Percentiles rank a stretch among this genome's conserved stretches.
Conservation (phyloP, 2,888 invertebrate genomes). For the Helleia helle region DNA sequence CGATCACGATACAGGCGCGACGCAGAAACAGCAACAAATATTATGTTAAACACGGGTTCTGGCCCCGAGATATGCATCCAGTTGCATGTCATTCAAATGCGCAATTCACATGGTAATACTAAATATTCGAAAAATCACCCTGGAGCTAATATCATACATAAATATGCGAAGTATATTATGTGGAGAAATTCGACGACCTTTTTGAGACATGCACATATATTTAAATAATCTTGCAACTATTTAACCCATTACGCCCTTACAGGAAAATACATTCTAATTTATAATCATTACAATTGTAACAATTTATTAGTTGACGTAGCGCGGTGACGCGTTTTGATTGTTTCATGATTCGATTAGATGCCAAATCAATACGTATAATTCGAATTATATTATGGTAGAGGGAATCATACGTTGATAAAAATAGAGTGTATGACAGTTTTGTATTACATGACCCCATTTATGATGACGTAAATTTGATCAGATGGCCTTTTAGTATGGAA, state of each 20-base stretch:
- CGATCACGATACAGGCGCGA: background rate
- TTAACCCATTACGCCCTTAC: conserved; percentile 1
- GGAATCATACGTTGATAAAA: no score
- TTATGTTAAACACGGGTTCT: conserved; percentile 26
- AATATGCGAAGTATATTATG: conserved; percentile 5
- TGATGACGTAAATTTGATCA: no score
- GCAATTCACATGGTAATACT: conserved; percentile 48
- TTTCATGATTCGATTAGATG: no score
- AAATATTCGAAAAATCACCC: conserved; percentile 28
- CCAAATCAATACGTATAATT: no score
- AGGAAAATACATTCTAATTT: background rate
- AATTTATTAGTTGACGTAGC: no score
- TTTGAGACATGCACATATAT: conserved; percentile 7
- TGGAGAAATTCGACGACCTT: conserved; percentile 10
- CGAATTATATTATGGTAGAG: no score
- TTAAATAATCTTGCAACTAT: conserved; percentile 7
- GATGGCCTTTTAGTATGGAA: no score
- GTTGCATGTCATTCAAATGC: conserved; percentile 28
- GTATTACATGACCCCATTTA: no score
- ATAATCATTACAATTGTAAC: no score
- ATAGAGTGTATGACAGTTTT: no score
- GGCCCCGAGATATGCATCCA: conserved; percentile 38
- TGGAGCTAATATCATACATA: background rate
- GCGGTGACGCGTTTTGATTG: no score
- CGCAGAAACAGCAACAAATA: background rate